Evolutionary conservation across 2,113 vertebrate genomes (phyloP), one percentile per base, ranked within the genome.

Genomic region (Syngnathus typhle): DNA sequence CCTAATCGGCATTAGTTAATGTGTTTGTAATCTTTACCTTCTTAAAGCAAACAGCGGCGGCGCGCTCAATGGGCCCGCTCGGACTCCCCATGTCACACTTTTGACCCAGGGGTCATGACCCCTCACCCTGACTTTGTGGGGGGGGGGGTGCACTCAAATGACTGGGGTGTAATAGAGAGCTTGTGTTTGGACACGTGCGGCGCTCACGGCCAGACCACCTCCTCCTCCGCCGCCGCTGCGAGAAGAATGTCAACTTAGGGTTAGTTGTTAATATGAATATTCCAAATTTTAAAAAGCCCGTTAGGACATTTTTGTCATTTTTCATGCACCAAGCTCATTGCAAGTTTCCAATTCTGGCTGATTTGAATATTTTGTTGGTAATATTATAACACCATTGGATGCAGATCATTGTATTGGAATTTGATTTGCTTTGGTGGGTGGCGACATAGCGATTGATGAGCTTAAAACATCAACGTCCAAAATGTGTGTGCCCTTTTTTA

Each of bases 21-120:
- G 91, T 94, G 92, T 94, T 92, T 82, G 88, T 93, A 91, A 94
- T 94, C 93, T 95, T 94, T 94, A 93, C 92, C 93, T 94, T 93
- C 91, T 93, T 91, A 93, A 94, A 94, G 92, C 93, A 94, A 95
- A 95, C 93, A 95, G 89, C 79, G 83, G 86, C 81, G 82, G 79
- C 85, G 67, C 67, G 90, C 46, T 90, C 91, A 93, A 92, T 93
- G 89, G 85, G 74, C 84, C 89, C 88, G 89, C 92, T 91, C 78
- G 85, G 89, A 93, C 92, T 92, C 91, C 91, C 87, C 78, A 91
- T 21, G 91, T 93, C 91, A 92, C 92, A 78, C 92, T 90, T 92
- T 89, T 95, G 92, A 94, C 93, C 94, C 70, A 4, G 44, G 82
- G 94, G 93, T 95, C 92, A 71, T 78, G 92, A 88, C 93, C 93